Percentiles rank a stretch among this genome's conserved stretches.
These are phyloP conservation scores for Cryptoblepharus egeriae DNA, from an alignment of 2,797 vertebrate species.

Conservation along the genomic window DNA sequence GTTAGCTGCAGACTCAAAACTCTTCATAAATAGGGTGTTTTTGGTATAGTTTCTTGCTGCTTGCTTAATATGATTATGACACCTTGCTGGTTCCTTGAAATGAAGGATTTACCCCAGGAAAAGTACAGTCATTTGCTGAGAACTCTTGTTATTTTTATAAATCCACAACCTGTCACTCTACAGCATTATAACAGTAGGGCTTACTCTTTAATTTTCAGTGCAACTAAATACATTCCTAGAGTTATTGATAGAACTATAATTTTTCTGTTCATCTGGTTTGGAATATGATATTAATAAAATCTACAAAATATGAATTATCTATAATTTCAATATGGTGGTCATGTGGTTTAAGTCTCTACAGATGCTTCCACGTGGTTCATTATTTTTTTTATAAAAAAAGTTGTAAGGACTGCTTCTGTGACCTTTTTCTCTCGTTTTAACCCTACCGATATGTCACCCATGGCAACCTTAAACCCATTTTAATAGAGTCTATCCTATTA, in stretches of 20 bases:
- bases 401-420: conserved; percentile 83
- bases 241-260: conserved; percentile 78
- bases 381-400: conserved; percentile 81
- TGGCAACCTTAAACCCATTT: conserved; percentile 88
- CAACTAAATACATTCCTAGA: conserved; percentile 73
- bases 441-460: conserved; percentile 87
- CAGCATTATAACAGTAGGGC: conserved; percentile 66
- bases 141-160: conserved; percentile 78
- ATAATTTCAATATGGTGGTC: conserved; percentile 78
- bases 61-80: conserved; percentile 75
- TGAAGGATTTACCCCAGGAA: conserved; percentile 69
- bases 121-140: conserved; percentile 64
- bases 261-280: conserved; percentile 74
- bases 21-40: conserved; percentile 72
- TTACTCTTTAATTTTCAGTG: conserved; percentile 77
- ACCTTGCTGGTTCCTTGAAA: conserved; percentile 73
- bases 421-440: conserved; percentile 87
- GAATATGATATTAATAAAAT: conserved; percentile 50
- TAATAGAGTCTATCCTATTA: conserved; percentile 87
- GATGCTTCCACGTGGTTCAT: conserved; percentile 80
- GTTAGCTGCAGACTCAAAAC: conserved; percentile 69
- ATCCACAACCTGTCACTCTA: conserved; percentile 79
- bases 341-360: conserved; percentile 68
- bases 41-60: conserved; percentile 72
- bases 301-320: conserved; percentile 73